These are phyloP conservation scores for Salvelinus alpinus DNA, from an alignment of 2,113 vertebrate species.

Conservation along the genomic window DNA sequence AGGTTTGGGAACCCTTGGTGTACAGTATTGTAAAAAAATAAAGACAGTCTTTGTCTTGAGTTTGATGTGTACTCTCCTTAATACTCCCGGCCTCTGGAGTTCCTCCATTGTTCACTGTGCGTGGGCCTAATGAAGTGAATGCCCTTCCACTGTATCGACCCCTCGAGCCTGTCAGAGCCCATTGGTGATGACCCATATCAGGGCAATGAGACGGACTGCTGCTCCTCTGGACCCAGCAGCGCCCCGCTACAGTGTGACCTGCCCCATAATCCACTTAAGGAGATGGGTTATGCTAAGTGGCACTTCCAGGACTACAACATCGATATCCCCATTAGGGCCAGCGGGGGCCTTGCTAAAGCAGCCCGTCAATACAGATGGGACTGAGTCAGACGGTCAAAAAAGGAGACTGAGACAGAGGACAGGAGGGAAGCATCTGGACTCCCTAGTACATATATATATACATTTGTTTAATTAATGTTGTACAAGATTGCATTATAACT, in stretches of 20 bases:
- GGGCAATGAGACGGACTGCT: conserved; percentile 17
- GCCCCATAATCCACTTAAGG: conserved; percentile 67
- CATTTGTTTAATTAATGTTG: no score
- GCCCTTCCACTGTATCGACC: conserved; percentile 53
- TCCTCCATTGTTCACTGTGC: conserved; percentile 11
- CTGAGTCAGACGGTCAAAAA: conserved; percentile 40
- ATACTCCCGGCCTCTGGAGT: conserved; percentile 17
- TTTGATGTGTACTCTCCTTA: not conserved
- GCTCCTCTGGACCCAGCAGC: conserved; percentile 13
- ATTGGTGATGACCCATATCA: conserved; percentile 58
- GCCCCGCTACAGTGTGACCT: conserved; percentile 43
- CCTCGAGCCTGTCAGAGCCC: conserved; percentile 52
- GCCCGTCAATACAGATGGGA: conserved; percentile 32
- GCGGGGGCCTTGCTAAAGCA: conserved; percentile 3
- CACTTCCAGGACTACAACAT: conserved; percentile 62
- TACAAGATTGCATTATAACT: no score
- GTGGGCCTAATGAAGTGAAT: conserved; percentile 61
- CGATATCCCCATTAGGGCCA: conserved; percentile 68
- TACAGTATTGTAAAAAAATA: not conserved
- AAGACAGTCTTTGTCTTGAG: not conserved
- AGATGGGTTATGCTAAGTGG: conserved; percentile 68
- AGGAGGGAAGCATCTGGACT: not conserved
- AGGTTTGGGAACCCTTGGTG: not conserved
- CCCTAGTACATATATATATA: not conserved
- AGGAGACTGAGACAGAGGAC: conserved; percentile 16